Conservation (phyloP, 2,797 vertebrate genomes). For the Stomatorhinus walkeri region DNA sequence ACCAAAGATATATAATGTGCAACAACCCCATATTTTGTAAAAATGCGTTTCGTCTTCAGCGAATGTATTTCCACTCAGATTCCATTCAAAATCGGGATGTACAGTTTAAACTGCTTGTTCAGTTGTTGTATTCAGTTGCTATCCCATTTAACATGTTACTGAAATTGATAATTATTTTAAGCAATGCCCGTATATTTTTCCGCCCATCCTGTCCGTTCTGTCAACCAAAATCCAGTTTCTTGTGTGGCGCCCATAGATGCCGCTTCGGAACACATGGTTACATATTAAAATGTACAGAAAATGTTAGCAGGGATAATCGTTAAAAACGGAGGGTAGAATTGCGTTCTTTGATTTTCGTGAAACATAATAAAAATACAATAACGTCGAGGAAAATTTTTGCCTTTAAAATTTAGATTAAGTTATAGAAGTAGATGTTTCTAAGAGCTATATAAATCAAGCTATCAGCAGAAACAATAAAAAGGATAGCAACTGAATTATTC, state of each 20-base stretch:
- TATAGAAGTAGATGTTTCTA: not conserved
- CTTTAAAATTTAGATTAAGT: not conserved
- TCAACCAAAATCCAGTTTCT: not conserved
- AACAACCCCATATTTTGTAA: not conserved
- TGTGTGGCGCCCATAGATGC: not conserved
- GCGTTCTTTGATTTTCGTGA: not conserved
- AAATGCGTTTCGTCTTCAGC: not conserved
- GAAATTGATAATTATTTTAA: not conserved
- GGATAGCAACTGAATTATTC: not conserved
- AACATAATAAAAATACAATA: not conserved
- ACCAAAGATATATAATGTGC: not conserved
- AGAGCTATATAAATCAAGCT: not conserved
- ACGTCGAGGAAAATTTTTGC: not conserved
- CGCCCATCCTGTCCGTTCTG: not conserved
- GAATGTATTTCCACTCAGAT: not conserved
- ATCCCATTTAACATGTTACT: not conserved
- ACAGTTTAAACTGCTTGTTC: not conserved
- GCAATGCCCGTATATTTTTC: not conserved
- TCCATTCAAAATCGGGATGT: not conserved
- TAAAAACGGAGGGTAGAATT: not conserved
- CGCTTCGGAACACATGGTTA: not conserved
- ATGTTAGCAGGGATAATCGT: not conserved
- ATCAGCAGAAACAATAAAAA: not conserved
- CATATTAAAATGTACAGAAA: not conserved
- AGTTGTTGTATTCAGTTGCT: not conserved